Evolutionary conservation across 2,888 invertebrate species (phyloP).

Genomic region (Tenodera sinensis): DNA sequence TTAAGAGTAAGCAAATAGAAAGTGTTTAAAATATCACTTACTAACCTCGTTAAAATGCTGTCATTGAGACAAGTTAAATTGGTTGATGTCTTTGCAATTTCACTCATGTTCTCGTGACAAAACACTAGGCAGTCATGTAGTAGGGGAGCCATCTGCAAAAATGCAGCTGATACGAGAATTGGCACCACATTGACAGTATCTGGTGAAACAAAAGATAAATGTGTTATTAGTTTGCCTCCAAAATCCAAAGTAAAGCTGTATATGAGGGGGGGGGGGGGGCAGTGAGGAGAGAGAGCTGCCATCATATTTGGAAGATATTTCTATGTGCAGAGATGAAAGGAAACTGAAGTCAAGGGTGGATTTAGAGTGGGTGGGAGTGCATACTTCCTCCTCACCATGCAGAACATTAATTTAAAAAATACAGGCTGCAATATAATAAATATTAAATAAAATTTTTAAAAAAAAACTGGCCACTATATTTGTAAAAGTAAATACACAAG

Average conservation of each 20-base stretch:
- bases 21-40: neutral
- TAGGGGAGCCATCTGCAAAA: constrained; percentile 88
- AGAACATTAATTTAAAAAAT: too few species aligned
- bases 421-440: too few species aligned
- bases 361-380: too few species aligned
- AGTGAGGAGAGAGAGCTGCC: too few species aligned
- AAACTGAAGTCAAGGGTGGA: too few species aligned
- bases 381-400: too few species aligned
- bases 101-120: constrained; percentile 82
- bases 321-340: too few species aligned
- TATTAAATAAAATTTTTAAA: too few species aligned
- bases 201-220: constrained; percentile 15
- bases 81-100: constrained; percentile 79
- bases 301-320: too few species aligned
- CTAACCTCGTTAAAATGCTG: constrained; percentile 48
- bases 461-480: too few species aligned
- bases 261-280: neutral
- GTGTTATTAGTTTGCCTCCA: neutral
- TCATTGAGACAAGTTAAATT: constrained; percentile 88
- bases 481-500: too few species aligned
- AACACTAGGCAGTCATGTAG: constrained; percentile 80
- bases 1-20: neutral
- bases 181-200: constrained; percentile 72
- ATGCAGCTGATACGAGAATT: constrained; percentile 90
- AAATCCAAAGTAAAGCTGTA: neutral